Evolutionary conservation across 1,140 invertebrate genomes (phyloP).

Genomic region (Drosophila equinoxialis): DNA sequence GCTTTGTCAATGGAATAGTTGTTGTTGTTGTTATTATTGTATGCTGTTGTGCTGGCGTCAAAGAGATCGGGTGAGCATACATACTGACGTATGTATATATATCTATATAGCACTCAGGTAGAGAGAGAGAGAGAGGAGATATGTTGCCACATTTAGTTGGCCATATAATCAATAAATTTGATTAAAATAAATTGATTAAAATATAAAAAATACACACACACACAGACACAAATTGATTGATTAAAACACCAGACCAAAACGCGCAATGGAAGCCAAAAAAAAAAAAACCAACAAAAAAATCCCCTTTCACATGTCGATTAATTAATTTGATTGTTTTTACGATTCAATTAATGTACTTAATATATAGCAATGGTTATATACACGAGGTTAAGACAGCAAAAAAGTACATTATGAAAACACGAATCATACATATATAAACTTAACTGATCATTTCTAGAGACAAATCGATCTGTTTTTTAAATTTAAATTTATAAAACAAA

Average conservation of each 20-base stretch:
- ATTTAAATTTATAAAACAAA: background rate
- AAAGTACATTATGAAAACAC: too few relatives aligned
- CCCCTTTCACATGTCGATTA: constrained; percentile 33
- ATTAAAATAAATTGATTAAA: constrained; percentile 74
- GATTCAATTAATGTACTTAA: constrained; percentile 47
- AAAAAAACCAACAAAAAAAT: background rate
- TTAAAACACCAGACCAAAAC: background rate
- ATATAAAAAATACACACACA: constrained; percentile 4
- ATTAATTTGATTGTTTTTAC: constrained; percentile 55
- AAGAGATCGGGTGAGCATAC: constrained; percentile 2
- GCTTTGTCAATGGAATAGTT: too few relatives aligned
- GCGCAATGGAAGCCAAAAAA: background rate
- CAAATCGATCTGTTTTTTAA: too few relatives aligned
- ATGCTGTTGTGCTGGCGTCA: background rate
- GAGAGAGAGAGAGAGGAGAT: background rate
- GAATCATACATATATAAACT: too few relatives aligned
- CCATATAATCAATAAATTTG: constrained; percentile 72
- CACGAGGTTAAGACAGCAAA: background rate
- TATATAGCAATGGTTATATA: background rate
- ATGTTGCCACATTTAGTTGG: constrained; percentile 14
- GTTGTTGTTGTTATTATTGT: background rate
- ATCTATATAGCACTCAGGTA: background rate
- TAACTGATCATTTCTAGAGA: too few relatives aligned
- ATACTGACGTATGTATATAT: background rate
- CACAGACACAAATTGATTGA: background rate